Conservation (phyloP, 1,140 invertebrate species). For the Forficula auricularia region DNA sequence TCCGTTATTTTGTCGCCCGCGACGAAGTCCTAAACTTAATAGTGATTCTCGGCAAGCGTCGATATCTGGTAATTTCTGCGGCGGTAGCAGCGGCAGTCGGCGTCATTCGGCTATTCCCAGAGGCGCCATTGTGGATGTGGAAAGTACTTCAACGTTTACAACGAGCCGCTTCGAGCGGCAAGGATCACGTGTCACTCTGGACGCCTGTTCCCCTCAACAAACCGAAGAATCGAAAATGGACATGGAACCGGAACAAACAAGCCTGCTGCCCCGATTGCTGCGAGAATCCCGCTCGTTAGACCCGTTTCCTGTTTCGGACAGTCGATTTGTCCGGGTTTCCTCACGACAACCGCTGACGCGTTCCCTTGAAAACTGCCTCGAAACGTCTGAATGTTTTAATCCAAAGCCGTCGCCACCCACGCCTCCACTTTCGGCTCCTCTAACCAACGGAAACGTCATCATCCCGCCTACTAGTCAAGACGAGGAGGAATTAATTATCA, state of each 20-base stretch:
- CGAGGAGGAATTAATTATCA: no score
- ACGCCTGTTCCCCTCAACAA: constrained; percentile 1
- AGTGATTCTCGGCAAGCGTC: constrained; percentile 47
- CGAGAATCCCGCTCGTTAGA: constrained; percentile 15
- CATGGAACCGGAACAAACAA: no score
- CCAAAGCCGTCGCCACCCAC: no score
- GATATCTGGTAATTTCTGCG: constrained; percentile 24
- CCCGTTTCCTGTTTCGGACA: constrained; percentile 11
- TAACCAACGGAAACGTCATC: no score
- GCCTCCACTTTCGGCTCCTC: no score
- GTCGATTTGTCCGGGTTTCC: no score
- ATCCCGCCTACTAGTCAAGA: no score
- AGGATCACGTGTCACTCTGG: constrained; percentile 17
- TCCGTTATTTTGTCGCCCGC: constrained; percentile 56
- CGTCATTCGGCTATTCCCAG: constrained; percentile 35
- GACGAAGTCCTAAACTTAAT: constrained; percentile 53
- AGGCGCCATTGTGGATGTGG: constrained; percentile 24
- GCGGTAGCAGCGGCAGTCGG: no score
- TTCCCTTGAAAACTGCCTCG: constrained; percentile 10
- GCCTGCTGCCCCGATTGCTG: background rate
- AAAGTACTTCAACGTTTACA: constrained; percentile 13
- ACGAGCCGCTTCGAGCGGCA: constrained; percentile 1
- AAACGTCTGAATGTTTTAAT: background rate
- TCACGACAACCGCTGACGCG: background rate
- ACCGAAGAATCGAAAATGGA: no score